A percentile compares a stretch with the other conserved stretches of the same genome.
phyloP scores from a whole-genome alignment of 2,888 invertebrate species.

The Netelia inedita region DNA sequence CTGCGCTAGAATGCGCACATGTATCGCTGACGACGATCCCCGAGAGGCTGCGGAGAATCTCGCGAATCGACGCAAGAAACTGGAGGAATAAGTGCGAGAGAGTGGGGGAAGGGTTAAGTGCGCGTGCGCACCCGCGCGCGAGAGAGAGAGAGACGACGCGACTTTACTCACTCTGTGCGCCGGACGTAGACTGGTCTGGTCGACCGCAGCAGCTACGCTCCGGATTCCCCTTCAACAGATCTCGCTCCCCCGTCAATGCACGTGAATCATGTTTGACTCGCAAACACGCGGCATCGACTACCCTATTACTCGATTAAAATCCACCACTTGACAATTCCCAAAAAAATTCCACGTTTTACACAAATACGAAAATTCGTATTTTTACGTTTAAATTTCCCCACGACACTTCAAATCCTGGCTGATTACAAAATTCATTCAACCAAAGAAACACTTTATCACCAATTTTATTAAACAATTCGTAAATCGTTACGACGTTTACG shows the following conservation, averaged over 20 bases:
- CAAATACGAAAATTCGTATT: neutral
- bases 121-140: neutral
- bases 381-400: neutral
- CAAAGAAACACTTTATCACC: neutral
- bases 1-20: slow-evolving; percentile 31
- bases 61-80: slow-evolving; percentile 32
- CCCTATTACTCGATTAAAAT: neutral
- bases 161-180: slow-evolving; percentile 52
- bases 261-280: slow-evolving; percentile 77
- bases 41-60: slow-evolving; percentile 17
- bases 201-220: slow-evolving; percentile 10
- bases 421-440: neutral
- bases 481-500: slow-evolving; percentile 2
- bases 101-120: too few relatives aligned
- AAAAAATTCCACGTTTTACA: neutral
- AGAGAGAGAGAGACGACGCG: slow-evolving; percentile 8
- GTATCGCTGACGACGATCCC: slow-evolving; percentile 22
- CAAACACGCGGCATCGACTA: slow-evolving; percentile 77
- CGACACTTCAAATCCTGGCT: neutral
- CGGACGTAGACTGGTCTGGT: slow-evolving; percentile 63
- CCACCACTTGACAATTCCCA: slow-evolving; percentile 11
- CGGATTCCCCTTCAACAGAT: slow-evolving; percentile 59
- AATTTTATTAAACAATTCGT: too few relatives aligned
- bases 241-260: slow-evolving; percentile 76
- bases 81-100: slow-evolving; percentile 2